Evolutionary conservation across 2,888 invertebrate species (phyloP).

Genomic region (Boloria euphrosyne): DNA sequence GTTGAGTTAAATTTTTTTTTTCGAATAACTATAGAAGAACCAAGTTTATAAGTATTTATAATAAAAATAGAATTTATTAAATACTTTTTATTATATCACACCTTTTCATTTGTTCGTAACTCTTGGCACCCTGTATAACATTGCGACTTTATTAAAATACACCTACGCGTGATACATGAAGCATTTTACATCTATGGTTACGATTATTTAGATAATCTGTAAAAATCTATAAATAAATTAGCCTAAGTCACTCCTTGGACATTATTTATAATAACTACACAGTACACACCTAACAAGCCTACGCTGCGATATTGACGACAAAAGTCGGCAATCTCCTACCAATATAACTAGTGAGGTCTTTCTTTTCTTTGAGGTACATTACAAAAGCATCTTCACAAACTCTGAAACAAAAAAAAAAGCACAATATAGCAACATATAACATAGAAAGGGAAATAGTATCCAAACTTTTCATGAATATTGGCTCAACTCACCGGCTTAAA

Average conservation of each 20-base stretch:
- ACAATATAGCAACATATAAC: background rate
- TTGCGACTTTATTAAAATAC: background rate
- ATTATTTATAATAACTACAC: slow-evolving; percentile 31
- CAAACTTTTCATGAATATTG: no score
- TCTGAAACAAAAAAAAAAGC: slow-evolving; percentile 69
- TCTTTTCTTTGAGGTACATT: slow-evolving; percentile 56
- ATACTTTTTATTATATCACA: background rate
- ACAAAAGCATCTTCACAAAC: slow-evolving; percentile 83
- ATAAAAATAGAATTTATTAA: background rate
- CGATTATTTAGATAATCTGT: slow-evolving; percentile 24
- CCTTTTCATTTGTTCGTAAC: background rate
- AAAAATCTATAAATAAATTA: slow-evolving; percentile 39
- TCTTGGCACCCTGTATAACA: background rate
- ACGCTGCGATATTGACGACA: slow-evolving; percentile 29
- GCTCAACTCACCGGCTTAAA: no score
- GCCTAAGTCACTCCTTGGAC: slow-evolving; percentile 35
- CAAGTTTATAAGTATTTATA: background rate
- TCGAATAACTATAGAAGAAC: background rate
- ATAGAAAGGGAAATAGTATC: no score
- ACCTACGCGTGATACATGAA: slow-evolving; percentile 28
- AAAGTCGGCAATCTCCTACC: slow-evolving; percentile 43
- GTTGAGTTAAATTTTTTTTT: background rate
- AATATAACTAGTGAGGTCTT: slow-evolving; percentile 69
- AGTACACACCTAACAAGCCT: slow-evolving; percentile 27
- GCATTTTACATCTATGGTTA: slow-evolving; percentile 28